phyloP scores from a whole-genome alignment of 2,888 invertebrate species.

The Uloborus plumipes region DNA sequence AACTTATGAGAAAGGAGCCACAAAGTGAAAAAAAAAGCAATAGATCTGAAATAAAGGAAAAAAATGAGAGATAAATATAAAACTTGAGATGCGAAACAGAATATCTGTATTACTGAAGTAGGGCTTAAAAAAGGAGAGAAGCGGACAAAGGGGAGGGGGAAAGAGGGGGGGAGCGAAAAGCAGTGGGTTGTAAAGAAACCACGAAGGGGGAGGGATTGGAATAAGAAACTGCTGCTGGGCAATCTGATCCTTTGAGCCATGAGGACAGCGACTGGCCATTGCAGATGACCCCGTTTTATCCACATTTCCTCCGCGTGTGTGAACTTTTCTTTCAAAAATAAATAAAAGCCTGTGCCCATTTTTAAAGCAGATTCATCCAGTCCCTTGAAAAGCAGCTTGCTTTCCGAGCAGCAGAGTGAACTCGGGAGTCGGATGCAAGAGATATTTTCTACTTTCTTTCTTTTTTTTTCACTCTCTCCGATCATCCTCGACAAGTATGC shows the following conservation, averaged over 20 bases:
- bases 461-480: no score
- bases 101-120: slow-evolving; percentile 59
- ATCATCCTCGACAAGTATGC: no score
- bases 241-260: slow-evolving; percentile 54
- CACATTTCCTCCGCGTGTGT: slow-evolving; percentile 51
- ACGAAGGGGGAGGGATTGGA: slow-evolving; percentile 28
- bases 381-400: slow-evolving; percentile 5
- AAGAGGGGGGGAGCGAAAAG: slow-evolving; percentile 12
- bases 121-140: slow-evolving; percentile 39
- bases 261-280: slow-evolving; percentile 54
- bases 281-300: slow-evolving; percentile 61
- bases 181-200: slow-evolving; percentile 45
- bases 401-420: no score
- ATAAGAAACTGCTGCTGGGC: slow-evolving; percentile 54
- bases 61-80: slow-evolving; percentile 41
- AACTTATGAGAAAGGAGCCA: slow-evolving; percentile 49
- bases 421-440: no score
- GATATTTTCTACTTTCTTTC: no score
- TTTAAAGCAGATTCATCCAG: slow-evolving; percentile 42
- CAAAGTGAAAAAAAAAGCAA: slow-evolving; percentile 49
- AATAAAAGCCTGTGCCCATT: slow-evolving; percentile 41
- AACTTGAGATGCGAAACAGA: slow-evolving; percentile 51
- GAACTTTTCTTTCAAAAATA: slow-evolving; percentile 48
- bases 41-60: slow-evolving; percentile 22
- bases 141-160: slow-evolving; percentile 30